A percentile compares a stretch with the other conserved stretches of the same genome.
Conservation (phyloP, 1,140 invertebrate genomes). For the Campoletis sonorensis region DNA sequence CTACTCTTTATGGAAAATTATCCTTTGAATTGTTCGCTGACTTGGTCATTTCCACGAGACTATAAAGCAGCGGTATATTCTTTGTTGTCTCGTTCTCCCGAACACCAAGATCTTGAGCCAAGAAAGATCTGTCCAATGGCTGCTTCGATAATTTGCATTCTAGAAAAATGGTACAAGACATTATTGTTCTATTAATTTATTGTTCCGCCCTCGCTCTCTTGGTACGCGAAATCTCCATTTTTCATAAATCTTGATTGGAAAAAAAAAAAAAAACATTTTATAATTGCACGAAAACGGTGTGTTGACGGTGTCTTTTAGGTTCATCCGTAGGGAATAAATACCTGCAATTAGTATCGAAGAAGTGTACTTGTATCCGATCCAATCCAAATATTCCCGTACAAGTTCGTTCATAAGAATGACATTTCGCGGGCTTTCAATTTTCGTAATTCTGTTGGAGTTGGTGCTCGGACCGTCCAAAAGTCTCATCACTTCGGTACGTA, state of each 20-base stretch:
- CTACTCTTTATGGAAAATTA: not conserved
- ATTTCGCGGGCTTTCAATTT: constrained; percentile 65
- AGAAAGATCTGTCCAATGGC: constrained; percentile 66
- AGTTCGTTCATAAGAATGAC: constrained; percentile 73
- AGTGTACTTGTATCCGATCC: constrained; percentile 75
- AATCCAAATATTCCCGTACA: constrained; percentile 75
- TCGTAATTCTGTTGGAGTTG: constrained; percentile 57
- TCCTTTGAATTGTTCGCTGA: constrained; percentile 55
- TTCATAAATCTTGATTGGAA: no score
- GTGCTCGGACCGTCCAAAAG: constrained; percentile 66
- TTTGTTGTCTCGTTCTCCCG: constrained; percentile 67
- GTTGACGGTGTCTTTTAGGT: no score
- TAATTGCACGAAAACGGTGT: no score
- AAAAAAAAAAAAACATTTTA: no score
- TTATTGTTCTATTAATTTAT: no score
- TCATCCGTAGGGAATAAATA: constrained; percentile 53
- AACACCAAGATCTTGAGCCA: constrained; percentile 68
- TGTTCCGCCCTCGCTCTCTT: no score
- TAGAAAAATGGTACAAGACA: constrained; percentile 53
- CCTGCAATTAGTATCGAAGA: constrained; percentile 70
- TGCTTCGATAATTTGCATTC: constrained; percentile 72
- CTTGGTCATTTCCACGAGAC: constrained; percentile 69
- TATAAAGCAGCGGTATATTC: constrained; percentile 70
- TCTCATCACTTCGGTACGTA: constrained; percentile 73
- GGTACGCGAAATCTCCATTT: no score